Conservation (phyloP, 37 sponge, comb jelly and placozoan species). For the Bolinopsis microptera region DNA sequence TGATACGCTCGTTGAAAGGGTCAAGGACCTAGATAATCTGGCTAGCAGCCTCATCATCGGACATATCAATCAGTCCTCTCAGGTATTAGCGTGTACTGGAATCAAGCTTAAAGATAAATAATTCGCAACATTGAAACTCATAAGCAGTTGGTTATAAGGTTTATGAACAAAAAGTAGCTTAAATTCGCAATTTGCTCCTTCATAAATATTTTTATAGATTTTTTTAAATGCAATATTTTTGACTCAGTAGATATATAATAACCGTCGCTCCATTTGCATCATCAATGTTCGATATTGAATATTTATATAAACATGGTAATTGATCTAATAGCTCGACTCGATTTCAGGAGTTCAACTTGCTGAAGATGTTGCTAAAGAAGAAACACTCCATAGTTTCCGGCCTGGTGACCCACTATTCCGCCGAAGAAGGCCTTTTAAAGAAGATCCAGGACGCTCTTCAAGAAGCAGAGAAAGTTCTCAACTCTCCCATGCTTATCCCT, state of each 20-base stretch:
- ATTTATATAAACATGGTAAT: neutral
- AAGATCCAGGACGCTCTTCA: constrained; percentile 3
- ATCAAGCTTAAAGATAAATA: too few relatives aligned
- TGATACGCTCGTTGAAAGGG: constrained; percentile 3
- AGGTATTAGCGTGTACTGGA: too few relatives aligned
- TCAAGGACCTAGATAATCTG: neutral
- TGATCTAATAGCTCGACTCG: too few relatives aligned
- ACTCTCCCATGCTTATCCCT: constrained; percentile 57
- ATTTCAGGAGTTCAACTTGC: neutral
- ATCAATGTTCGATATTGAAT: neutral
- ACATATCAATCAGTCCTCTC: neutral
- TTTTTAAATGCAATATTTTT: too few relatives aligned
- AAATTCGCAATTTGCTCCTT: too few relatives aligned
- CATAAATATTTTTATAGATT: too few relatives aligned
- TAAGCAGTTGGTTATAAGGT: too few relatives aligned
- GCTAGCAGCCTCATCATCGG: neutral
- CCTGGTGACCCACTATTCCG: neutral
- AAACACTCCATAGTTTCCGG: neutral
- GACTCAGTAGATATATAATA: too few relatives aligned
- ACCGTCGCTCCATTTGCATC: too few relatives aligned
- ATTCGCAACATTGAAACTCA: too few relatives aligned
- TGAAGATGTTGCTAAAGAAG: constrained; percentile 30
- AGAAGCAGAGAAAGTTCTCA: neutral
- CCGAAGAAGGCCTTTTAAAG: neutral
- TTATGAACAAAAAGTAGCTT: too few relatives aligned